Base-by-base conservation (phyloP, 1,140 invertebrate species). In the Drosophila obscura region DNA sequence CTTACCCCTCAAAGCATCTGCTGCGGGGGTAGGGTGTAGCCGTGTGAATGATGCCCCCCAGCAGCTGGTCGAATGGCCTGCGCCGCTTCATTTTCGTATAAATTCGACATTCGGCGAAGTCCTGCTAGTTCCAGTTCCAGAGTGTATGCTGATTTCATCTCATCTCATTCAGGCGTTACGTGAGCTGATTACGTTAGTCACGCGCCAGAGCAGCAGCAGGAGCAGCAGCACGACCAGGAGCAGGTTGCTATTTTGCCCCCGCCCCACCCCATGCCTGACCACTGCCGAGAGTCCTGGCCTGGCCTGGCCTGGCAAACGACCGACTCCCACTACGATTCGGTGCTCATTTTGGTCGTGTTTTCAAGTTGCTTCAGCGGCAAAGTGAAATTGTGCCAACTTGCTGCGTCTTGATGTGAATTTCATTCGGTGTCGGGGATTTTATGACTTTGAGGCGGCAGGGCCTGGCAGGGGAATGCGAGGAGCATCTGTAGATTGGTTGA, bases 141-240 rank as follows among this genome's bases (percentile, higher is more conserved):
- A 80, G 69, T 76, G 79, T 89, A 89, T 89, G 80, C 80, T 89
- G 84, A 89, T 89, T 89, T 89, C 77, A 84, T 85, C 74, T 89
- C 82, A 87, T 84, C 84, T 84, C 81, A 68, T 85, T 84, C 69
- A 39, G 50, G 69, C 64, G 66, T 78, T 90, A 90, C 87, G 87
- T 90, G 87, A 90, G 87, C 77, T 90, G 87, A 90, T 90, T 90
- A 83, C 77, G 79, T 90, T 90, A 90, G 87, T 83, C 82, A 83
- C 73, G 73, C 75, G 71, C 78, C 35, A 56, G 49, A 39, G 24
- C 11, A 13, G 57, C 39, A 43, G 11, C 7, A n/a, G 44, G 63
- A 15, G 11, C 16, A 15, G n/a, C n/a, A 11, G 22, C 59, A 56
- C 26, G 43, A 46, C 35, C 62, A 26, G 9, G 6, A 19, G 19